phyloP scores from a whole-genome alignment of 2,797 vertebrate species.

The Hoplostethus atlanticus region DNA sequence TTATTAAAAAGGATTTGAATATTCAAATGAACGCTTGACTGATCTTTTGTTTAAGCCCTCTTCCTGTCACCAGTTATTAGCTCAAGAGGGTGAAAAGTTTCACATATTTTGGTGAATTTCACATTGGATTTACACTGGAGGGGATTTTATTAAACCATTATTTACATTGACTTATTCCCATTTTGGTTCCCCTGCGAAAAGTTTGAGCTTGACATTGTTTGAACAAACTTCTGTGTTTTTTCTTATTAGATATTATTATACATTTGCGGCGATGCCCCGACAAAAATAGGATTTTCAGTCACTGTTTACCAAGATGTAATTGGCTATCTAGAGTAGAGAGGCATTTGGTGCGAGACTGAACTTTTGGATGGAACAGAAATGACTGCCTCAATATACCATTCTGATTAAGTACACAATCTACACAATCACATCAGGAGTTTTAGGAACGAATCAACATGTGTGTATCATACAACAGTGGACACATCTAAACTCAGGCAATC shows the following conservation, averaged over 20 bases:
- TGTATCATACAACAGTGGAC: constrained; percentile 1
- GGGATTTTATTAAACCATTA: constrained; percentile 87
- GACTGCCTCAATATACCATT: constrained; percentile 48
- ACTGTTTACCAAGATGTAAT: constrained; percentile 85
- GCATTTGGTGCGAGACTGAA: constrained; percentile 70
- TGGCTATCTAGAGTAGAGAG: constrained; percentile 76
- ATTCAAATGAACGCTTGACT: constrained; percentile 88
- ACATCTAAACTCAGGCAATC: constrained; percentile 5
- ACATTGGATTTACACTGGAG: constrained; percentile 83
- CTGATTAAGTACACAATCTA: not conserved
- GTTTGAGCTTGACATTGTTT: constrained; percentile 83
- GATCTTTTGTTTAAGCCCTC: constrained; percentile 88
- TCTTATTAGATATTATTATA: constrained; percentile 79
- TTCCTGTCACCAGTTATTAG: constrained; percentile 85
- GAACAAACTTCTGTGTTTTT: constrained; percentile 78
- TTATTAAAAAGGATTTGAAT: constrained; percentile 88
- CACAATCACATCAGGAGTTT: constrained; percentile 6
- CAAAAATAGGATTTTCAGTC: constrained; percentile 72
- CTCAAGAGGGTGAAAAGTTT: constrained; percentile 85
- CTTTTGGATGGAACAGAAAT: constrained; percentile 76
- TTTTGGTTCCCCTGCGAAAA: constrained; percentile 80
- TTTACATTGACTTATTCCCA: constrained; percentile 87
- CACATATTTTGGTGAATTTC: constrained; percentile 81
- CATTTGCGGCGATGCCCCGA: constrained; percentile 71
- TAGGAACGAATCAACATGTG: not conserved